Conservation (phyloP, 2,797 vertebrate species). For the Aeoliscus strigatus region DNA sequence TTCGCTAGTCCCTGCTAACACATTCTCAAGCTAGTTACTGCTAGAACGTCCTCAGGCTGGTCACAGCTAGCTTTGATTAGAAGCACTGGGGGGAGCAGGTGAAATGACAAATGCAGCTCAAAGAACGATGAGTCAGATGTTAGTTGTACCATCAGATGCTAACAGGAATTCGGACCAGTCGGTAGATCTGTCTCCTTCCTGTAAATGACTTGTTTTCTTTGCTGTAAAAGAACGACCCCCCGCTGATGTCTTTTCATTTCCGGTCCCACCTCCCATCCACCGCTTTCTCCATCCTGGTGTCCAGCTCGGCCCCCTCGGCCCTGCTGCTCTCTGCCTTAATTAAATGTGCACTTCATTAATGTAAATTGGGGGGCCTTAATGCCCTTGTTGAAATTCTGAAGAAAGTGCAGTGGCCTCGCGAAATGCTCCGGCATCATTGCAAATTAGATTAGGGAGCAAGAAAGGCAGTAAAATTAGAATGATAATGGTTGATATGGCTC, state of each 20-base stretch:
- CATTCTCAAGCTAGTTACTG: too few species aligned
- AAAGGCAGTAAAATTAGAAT: constrained; percentile 99
- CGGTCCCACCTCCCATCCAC: constrained; percentile 4
- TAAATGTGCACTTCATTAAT: constrained; percentile 99
- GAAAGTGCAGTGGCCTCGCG: constrained; percentile 94
- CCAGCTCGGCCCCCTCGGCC: constrained; percentile 66
- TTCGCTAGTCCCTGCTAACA: too few species aligned
- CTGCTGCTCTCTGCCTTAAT: constrained; percentile 83
- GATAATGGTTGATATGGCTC: constrained; percentile 99
- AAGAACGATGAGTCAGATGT: too few species aligned
- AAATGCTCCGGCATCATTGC: constrained; percentile 97
- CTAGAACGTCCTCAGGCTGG: too few species aligned
- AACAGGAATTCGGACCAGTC: too few species aligned
- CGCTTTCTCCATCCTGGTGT: constrained; percentile 25
- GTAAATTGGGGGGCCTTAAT: constrained; percentile 98
- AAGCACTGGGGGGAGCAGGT: too few species aligned
- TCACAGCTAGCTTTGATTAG: too few species aligned
- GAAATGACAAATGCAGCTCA: too few species aligned
- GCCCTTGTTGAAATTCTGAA: constrained; percentile 99
- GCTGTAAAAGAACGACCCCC: too few species aligned
- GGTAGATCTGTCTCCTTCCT: too few species aligned
- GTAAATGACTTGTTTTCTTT: too few species aligned
- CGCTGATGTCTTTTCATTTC: not conserved
- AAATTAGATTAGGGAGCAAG: constrained; percentile 99
- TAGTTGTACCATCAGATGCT: too few species aligned